Base-by-base conservation (phyloP, 2,888 invertebrate species). In the Bunonema sp. region DNA sequence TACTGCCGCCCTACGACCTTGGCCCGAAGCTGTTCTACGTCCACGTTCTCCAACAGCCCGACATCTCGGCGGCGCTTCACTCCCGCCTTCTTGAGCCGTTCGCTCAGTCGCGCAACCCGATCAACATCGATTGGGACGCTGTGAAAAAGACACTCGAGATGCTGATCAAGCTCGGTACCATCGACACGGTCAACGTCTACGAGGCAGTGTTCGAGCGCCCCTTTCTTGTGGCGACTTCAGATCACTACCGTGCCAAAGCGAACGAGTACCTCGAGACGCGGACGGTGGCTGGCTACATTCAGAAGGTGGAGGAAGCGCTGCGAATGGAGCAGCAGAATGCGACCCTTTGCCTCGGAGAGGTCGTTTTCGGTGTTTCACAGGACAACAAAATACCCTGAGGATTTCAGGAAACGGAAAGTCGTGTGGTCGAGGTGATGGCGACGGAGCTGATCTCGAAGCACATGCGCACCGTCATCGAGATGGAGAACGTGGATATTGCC, bases 401-500 rank as follows among this genome's bases (percentile, higher is more conserved):
- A n/a, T n/a, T n/a, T n/a, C n/a, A n/a, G n/a, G n/a, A n/a, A n/a
- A n/a, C n/a, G n/a, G n/a, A n/a, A n/a, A 18, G n/a, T 22, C 4
- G 20, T 16, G 10, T 3, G 33, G 48, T 50, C 2, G 50, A 69
- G 69, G 70, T 93, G 42, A 83, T 97, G 31, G 91, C 97, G 74
- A 84, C 86, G 70, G 93, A 97, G 72, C 78, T 97, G 49, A 97
- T 97, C 63, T 85, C 86, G 72, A 83, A 86, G 60, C 91, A 97
- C 74, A 91, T 97, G 89, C 84, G 87, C 71, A 91, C 84, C n/a
- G 84, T 88, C 65, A 85, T 87, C 2, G 78, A 78, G 81, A 97
- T 97, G 93, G 91, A 93, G 74, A 93, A 97, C 74, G 88, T 88
- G 4, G 93, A 93, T 52, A 91, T 97, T 47, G 88, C 93, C 38